Base-by-base conservation (phyloP, 2,888 invertebrate genomes). In the Cheilosia scutellata region DNA sequence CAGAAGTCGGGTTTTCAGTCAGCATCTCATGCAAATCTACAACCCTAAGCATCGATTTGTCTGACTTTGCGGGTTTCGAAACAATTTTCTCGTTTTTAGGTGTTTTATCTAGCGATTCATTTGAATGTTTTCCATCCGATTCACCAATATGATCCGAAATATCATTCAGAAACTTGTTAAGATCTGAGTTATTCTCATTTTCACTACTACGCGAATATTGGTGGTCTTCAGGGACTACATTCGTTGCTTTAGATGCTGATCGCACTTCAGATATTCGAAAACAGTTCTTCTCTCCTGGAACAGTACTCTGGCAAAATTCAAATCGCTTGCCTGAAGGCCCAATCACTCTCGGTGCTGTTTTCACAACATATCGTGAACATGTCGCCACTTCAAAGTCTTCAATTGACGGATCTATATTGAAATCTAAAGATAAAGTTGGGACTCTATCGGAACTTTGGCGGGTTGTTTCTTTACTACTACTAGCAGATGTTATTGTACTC, bases 81-180 rank as follows among this genome's bases (percentile, higher is more conserved):
- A 13, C 25, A n/a, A 1, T 20, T 40, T 60, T 29, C 16, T 62
- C 7, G 16, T 9, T 29, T 29, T n/a, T 16, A 7, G 44, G n/a
- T 16, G 16, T 40, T 4, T 31, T 55, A 2, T 29, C 31, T n/a
- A 5, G 13, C 11, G 31, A 1, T 37, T 57, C 37, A 37, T 0
- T 33, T 9, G 13, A n/a, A 13, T n/a, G 25, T 6, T 60, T 47
- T 9, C 47, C 62, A 11, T 42, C 11, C 51, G 49, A 25, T 16
- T 72, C 68, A 5, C 63, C 83, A 63, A 83, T 68, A 33, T 44
- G 68, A 33, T 16, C 33, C 2, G 83, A 65, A 37, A 83, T 74
- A 25, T 83, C 74, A 11, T 65, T 51, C 3, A 79, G 51, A 47
- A 79, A 72, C 25, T 82, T 58, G 4, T 33, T 47, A 9, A 77